Conservation (phyloP, 1,140 invertebrate genomes). For the Lerema accius region DNA sequence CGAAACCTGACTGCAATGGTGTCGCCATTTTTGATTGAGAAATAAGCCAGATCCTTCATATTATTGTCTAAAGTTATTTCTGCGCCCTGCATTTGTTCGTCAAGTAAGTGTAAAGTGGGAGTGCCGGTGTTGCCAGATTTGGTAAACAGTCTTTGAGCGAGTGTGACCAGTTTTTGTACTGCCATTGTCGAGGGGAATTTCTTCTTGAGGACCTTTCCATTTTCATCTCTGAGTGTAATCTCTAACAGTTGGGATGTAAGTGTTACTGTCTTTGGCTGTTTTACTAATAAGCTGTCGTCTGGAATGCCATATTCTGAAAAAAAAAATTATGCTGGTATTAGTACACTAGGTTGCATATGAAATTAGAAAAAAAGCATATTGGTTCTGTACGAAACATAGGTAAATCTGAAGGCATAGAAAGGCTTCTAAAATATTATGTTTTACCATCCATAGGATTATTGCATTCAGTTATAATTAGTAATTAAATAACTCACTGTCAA, state of each 20-base stretch:
- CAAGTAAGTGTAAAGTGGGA: slow-evolving; percentile 79
- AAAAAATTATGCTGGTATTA: slow-evolving; percentile 52
- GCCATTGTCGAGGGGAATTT: slow-evolving; percentile 90
- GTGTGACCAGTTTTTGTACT: slow-evolving; percentile 90
- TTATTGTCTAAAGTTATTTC: slow-evolving; percentile 91
- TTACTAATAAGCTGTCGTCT: slow-evolving; percentile 87
- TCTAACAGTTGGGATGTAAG: slow-evolving; percentile 88
- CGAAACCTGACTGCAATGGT: slow-evolving; percentile 88
- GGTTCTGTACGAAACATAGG: too few relatives aligned
- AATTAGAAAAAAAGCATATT: too few relatives aligned
- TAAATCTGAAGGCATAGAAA: too few relatives aligned
- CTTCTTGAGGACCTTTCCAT: slow-evolving; percentile 85
- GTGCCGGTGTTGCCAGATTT: slow-evolving; percentile 61
- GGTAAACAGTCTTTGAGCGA: slow-evolving; percentile 87
- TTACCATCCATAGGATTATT: too few relatives aligned
- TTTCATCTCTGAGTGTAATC: slow-evolving; percentile 85
- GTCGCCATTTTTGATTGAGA: slow-evolving; percentile 93
- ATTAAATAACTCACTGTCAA: slow-evolving; percentile 83
- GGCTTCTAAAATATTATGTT: too few relatives aligned
- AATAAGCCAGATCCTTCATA: slow-evolving; percentile 91
- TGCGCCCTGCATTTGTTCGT: slow-evolving; percentile 83
- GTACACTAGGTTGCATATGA: too few relatives aligned
- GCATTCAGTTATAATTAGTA: too few relatives aligned
- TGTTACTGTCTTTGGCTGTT: slow-evolving; percentile 83
- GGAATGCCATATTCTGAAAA: slow-evolving; percentile 90